Evolutionary conservation across 1,140 invertebrate species (phyloP).

Genomic region (Sweltsa coloradensis): DNA sequence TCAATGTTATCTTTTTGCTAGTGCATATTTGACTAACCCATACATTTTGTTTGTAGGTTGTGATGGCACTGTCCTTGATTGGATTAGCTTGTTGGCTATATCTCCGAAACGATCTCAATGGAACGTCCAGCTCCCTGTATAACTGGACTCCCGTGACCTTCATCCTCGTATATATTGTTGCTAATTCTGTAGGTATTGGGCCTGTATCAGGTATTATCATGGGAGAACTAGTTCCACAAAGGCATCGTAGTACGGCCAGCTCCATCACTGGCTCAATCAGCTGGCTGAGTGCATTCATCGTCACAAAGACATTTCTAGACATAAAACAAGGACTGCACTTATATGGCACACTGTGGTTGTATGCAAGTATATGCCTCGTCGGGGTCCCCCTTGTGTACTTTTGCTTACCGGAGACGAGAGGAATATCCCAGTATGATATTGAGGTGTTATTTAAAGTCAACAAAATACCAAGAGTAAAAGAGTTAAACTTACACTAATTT

Average conservation of each 20-base stretch:
- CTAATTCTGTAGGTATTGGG: slow-evolving; percentile 11
- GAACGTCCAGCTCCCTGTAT: neutral
- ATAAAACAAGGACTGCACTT: slow-evolving; percentile 3
- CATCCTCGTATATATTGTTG: slow-evolving; percentile 12
- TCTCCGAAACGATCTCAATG: slow-evolving; percentile 6
- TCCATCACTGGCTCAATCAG: slow-evolving; percentile 12
- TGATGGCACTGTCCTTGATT: slow-evolving; percentile 10
- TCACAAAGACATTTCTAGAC: slow-evolving; percentile 14
- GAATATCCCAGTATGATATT: slow-evolving; percentile 13
- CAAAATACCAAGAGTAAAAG: too few relatives aligned
- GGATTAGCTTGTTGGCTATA: slow-evolving; percentile 12
- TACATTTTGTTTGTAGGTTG: slow-evolving; percentile 19
- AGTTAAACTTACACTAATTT: too few relatives aligned
- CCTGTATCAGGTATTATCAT: slow-evolving; percentile 13
- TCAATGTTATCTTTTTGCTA: too few relatives aligned
- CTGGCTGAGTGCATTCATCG: slow-evolving; percentile 15
- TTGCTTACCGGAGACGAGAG: slow-evolving; percentile 11
- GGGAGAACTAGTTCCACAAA: slow-evolving; percentile 13
- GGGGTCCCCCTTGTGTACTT: slow-evolving; percentile 12
- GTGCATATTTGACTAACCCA: too few relatives aligned
- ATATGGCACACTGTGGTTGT: slow-evolving; percentile 12
- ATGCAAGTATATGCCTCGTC: slow-evolving; percentile 9
- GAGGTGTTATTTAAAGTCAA: slow-evolving; percentile 8
- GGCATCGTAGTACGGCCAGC: slow-evolving; percentile 11
- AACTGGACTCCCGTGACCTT: slow-evolving; percentile 10